phyloP scores from a whole-genome alignment of 1,140 invertebrate genomes.

The Drosophila lini region DNA sequence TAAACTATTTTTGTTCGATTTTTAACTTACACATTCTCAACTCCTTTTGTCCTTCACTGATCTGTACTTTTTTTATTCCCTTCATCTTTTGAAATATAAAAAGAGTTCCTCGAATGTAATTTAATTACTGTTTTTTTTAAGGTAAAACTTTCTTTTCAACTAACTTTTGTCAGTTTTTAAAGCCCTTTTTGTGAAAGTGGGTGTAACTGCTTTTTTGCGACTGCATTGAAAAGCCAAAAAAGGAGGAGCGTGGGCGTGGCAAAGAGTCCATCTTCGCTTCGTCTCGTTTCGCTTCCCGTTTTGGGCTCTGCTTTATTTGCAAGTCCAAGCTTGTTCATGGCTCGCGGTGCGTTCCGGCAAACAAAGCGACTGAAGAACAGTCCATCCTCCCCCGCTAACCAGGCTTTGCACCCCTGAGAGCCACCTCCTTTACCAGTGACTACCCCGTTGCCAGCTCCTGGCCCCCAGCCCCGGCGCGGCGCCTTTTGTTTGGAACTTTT shows the following conservation, averaged over 20 bases:
- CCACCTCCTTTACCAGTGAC: slow-evolving; percentile 14
- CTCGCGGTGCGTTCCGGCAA: slow-evolving; percentile 45
- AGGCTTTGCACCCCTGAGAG: neutral
- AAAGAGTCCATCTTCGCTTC: slow-evolving; percentile 28
- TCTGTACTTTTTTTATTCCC: too few species aligned
- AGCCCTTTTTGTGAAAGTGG: neutral
- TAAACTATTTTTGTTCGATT: too few species aligned
- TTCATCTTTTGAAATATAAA: neutral
- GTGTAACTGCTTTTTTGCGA: slow-evolving; percentile 8
- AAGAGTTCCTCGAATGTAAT: too few species aligned
- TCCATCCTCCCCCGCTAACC: neutral
- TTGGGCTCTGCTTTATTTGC: slow-evolving; percentile 38
- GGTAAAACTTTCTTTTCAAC: too few species aligned
- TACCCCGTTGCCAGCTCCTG: slow-evolving; percentile 13
- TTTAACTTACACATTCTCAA: too few species aligned
- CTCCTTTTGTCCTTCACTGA: too few species aligned
- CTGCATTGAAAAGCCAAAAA: slow-evolving; percentile 9
- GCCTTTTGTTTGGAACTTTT: slow-evolving; percentile 67
- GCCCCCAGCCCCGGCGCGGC: neutral
- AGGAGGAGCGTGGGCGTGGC: slow-evolving; percentile 4
- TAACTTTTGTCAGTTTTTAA: neutral
- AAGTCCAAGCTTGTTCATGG: slow-evolving; percentile 48
- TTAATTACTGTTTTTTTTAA: neutral
- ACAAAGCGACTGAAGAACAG: slow-evolving; percentile 20
- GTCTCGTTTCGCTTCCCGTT: slow-evolving; percentile 32